Conservation (phyloP, 2,888 invertebrate species). For the Synanthedon tipuliformis region DNA sequence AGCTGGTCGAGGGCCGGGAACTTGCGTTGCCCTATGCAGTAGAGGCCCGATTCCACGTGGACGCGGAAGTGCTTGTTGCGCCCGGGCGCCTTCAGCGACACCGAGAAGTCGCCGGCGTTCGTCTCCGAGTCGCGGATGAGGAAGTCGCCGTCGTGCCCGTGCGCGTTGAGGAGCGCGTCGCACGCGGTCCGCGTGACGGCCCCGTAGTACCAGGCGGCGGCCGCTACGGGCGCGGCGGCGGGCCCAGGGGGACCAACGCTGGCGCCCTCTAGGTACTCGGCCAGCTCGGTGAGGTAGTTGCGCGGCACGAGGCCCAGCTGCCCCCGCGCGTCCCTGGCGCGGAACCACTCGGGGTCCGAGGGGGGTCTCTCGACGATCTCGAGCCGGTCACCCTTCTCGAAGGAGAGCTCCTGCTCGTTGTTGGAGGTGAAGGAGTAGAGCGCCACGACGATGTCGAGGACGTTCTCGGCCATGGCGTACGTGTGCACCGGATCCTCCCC, state of each 20-base stretch:
- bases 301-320: constrained; percentile 95
- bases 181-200: constrained; percentile 95
- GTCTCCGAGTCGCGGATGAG: constrained; percentile 99
- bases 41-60: constrained; percentile 91
- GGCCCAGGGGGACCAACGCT: constrained; percentile 15
- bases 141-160: constrained; percentile 98
- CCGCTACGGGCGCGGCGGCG: constrained; percentile 64
- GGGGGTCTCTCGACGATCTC: constrained; percentile 96
- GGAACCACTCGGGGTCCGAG: constrained; percentile 99
- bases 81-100: constrained; percentile 96
- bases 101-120: constrained; percentile 98
- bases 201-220: constrained; percentile 98
- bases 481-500: constrained; percentile 89
- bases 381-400: constrained; percentile 95
- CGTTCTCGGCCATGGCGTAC: constrained; percentile 94
- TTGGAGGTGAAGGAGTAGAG: constrained; percentile 94
- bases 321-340: constrained; percentile 92
- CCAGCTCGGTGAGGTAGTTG: constrained; percentile 93
- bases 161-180: constrained; percentile 93
- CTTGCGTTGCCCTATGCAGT: constrained; percentile 98
- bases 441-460: constrained; percentile 94
- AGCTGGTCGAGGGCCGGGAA: constrained; percentile 96
- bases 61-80: constrained; percentile 99
- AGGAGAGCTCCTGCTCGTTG: constrained; percentile 95
- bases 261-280: constrained; percentile 77